Percentiles rank a stretch among this genome's conserved stretches.
phyloP scores from a whole-genome alignment of 2,113 vertebrate genomes.

The Propithecus coquereli region DNA sequence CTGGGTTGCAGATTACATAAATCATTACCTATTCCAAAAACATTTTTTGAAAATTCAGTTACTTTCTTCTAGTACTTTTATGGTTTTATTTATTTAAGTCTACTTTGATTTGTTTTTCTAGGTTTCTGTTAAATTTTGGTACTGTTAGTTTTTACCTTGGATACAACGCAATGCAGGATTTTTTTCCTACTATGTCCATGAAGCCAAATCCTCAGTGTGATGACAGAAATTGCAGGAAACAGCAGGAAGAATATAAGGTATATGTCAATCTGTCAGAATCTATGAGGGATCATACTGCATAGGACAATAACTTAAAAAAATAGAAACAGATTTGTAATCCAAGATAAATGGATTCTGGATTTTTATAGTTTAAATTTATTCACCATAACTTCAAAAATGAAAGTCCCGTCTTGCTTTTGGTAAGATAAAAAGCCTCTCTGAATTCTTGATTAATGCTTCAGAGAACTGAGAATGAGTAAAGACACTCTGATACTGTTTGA shows the following conservation, averaged over 20 bases:
- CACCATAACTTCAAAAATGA: not conserved
- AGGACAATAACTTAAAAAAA: not conserved
- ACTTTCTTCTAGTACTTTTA: not conserved
- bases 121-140: slow-evolving; percentile 94
- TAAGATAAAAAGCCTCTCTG: slow-evolving; percentile 18
- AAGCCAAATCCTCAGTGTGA: slow-evolving; percentile 95
- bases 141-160: slow-evolving; percentile 96
- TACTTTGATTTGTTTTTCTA: slow-evolving; percentile 72
- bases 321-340: not conserved
- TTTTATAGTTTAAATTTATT: slow-evolving; percentile 3
- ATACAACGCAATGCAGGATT: slow-evolving; percentile 98
- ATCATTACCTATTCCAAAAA: not conserved
- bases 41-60: not conserved
- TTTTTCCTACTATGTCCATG: slow-evolving; percentile 96
- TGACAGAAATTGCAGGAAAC: slow-evolving; percentile 90
- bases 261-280: not conserved
- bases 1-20: not conserved
- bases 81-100: slow-evolving; percentile 22
- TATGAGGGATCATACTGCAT: not conserved
- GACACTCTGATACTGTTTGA: not conserved
- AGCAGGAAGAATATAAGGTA: slow-evolving; percentile 92
- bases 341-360: slow-evolving; percentile 8
- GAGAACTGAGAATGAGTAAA: not conserved
- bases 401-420: slow-evolving; percentile 25
- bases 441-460: slow-evolving; percentile 3